These are phyloP conservation scores for Brachystomella parvula DNA, from an alignment of 1,140 invertebrate genomes.

Conservation along the genomic window DNA sequence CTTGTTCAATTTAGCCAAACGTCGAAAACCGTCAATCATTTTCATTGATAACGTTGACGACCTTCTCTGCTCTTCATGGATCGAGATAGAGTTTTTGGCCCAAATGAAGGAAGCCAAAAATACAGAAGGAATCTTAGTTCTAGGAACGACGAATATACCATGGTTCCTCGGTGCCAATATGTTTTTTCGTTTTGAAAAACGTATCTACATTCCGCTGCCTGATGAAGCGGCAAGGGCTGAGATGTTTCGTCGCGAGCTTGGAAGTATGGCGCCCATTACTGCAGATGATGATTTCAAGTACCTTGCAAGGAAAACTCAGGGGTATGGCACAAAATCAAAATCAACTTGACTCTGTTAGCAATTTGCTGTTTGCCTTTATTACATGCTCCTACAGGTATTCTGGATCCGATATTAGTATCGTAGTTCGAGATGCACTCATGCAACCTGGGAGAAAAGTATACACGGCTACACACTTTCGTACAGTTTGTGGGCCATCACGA, in stretches of 20 bases:
- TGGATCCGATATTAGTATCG: slow-evolving; percentile 96
- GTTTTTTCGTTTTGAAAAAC: slow-evolving; percentile 91
- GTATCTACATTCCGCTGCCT: slow-evolving; percentile 96
- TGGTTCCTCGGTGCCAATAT: slow-evolving; percentile 97
- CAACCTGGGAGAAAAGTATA: slow-evolving; percentile 97
- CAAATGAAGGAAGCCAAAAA: slow-evolving; percentile 98
- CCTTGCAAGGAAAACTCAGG: slow-evolving; percentile 78
- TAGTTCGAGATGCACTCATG: slow-evolving; percentile 97
- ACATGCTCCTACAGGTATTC: slow-evolving; percentile 66
- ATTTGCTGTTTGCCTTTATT: neutral
- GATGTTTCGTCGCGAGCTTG: slow-evolving; percentile 95
- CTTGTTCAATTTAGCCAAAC: slow-evolving; percentile 87
- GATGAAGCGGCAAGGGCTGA: slow-evolving; percentile 80
- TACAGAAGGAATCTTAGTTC: slow-evolving; percentile 89
- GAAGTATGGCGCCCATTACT: slow-evolving; percentile 76
- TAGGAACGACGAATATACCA: slow-evolving; percentile 99
- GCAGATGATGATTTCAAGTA: slow-evolving; percentile 79
- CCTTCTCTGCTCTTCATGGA: slow-evolving; percentile 92
- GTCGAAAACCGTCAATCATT: slow-evolving; percentile 96
- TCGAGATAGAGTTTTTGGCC: slow-evolving; percentile 98
- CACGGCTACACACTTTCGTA: slow-evolving; percentile 92
- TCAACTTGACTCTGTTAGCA: neutral
- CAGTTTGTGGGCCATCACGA: slow-evolving; percentile 74
- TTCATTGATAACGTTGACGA: slow-evolving; percentile 99
- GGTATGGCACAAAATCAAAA: slow-evolving; percentile 48